phyloP scores from a whole-genome alignment of 2,113 vertebrate species.

The Mellivora capensis region DNA sequence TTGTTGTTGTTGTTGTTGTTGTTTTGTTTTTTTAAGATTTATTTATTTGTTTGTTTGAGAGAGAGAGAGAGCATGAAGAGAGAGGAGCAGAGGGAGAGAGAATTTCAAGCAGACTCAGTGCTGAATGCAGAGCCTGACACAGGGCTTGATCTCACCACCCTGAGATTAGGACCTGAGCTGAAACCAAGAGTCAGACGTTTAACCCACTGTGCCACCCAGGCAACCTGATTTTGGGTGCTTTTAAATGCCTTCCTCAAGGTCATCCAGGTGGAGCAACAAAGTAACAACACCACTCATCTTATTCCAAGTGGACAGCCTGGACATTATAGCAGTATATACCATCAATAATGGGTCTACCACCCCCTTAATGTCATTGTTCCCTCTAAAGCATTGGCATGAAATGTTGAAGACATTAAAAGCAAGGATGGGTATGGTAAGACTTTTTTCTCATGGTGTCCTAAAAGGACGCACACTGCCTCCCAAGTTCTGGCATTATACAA shows the following conservation, averaged over 20 bases:
- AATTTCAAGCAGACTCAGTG: neutral
- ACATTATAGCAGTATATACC: neutral
- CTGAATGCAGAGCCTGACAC: neutral
- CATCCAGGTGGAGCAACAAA: neutral
- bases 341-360: neutral
- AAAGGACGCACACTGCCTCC: neutral
- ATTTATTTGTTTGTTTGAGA: neutral
- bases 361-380: neutral
- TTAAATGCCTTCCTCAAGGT: neutral
- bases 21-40: neutral
- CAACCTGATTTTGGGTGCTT: neutral
- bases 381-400: neutral
- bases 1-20: too few relatives aligned
- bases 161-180: neutral
- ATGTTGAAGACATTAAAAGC: neutral
- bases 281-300: neutral
- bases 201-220: neutral
- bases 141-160: neutral
- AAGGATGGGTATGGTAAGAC: neutral
- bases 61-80: neutral
- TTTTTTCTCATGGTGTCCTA: neutral
- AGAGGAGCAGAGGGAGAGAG: neutral
- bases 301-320: neutral
- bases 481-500: neutral
- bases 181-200: neutral